Base-by-base conservation (phyloP, 2,888 invertebrate genomes). In the Iphiclides podalirius region DNA sequence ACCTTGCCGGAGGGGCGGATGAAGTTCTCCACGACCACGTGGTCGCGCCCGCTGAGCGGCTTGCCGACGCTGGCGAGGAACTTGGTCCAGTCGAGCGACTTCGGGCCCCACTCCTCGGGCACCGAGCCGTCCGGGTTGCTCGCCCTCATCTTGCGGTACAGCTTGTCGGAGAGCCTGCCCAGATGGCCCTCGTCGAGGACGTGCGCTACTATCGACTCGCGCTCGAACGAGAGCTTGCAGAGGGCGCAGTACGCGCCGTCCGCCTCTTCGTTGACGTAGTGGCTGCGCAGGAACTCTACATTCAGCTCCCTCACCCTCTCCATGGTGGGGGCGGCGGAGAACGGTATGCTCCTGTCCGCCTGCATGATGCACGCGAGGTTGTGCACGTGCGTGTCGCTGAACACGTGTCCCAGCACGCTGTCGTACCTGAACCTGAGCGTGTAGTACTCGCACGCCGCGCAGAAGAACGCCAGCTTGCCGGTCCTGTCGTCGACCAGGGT, bases 51-150 rank as follows among this genome's bases (percentile, higher is more conserved):
- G 55, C 84, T 76, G 47, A 79, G 64, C 0, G 85, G 84, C 39
- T 86, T 87, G 7, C 87, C 86, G 2, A 80, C 79, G 45, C 80
- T 79, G 7, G 82, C 79, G n/a, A 88, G 58, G 57, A 82, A 88
- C 52, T 86, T 87, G 0, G 78, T 75, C 88, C 88, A 88, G 57
- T 84, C 86, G 15, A 86, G 62, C 41, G 83, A 84, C 53, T 83
- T 86, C 0, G 84, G 80, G 0, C 88, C 87, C 88, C 88, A 88
- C 47, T 88, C 87, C 11, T 86, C 87, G 0, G 85, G 84, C 0
- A 83, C 72, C 0, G 70, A 55, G 0, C 75, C 76, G n/a, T 83
- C 85, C 0, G 76, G 71, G 40, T 74, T 78, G 3, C 65, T 69
- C 0, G 70, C 66, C 43, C 76, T 82, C 61, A 78, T 72, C 20